Evolutionary conservation across 2,888 invertebrate species (phyloP).

Genomic region (Ptychoptera albimana): DNA sequence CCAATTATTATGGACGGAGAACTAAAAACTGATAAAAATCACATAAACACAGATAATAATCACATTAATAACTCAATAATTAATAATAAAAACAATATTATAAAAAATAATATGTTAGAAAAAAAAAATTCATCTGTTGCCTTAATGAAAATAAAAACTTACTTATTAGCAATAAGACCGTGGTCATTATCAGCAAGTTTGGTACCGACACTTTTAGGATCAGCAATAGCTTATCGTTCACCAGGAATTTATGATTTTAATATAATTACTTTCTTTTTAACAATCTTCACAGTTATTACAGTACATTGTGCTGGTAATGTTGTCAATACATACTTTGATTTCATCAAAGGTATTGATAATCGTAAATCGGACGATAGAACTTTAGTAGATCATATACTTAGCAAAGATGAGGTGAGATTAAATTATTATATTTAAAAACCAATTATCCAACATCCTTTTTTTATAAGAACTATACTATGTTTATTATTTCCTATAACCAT

Average conservation of each 20-base stretch:
- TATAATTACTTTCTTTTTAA: conserved; percentile 61
- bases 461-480: neutral
- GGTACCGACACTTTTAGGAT: conserved; percentile 79
- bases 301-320: conserved; percentile 95
- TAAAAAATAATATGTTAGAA: conserved; percentile 5
- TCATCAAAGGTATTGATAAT: conserved; percentile 84
- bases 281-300: conserved; percentile 71
- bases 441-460: no score
- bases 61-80: conserved; percentile 4
- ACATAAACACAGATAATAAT: conserved; percentile 8
- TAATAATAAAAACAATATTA: conserved; percentile 5
- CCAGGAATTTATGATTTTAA: conserved; percentile 62
- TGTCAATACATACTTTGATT: conserved; percentile 93
- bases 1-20: conserved; percentile 9
- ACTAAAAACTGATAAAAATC: conserved; percentile 14
- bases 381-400: conserved; percentile 80
- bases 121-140: conserved; percentile 18
- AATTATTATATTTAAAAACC: neutral
- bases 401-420: conserved; percentile 43
- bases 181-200: conserved; percentile 89
- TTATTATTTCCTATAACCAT: neutral
- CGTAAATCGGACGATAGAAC: conserved; percentile 87
- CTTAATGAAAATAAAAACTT: conserved; percentile 76
- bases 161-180: conserved; percentile 75
- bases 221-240: conserved; percentile 72